Conservation (phyloP, 2,113 vertebrate genomes). For the Otocyon megalotis region DNA sequence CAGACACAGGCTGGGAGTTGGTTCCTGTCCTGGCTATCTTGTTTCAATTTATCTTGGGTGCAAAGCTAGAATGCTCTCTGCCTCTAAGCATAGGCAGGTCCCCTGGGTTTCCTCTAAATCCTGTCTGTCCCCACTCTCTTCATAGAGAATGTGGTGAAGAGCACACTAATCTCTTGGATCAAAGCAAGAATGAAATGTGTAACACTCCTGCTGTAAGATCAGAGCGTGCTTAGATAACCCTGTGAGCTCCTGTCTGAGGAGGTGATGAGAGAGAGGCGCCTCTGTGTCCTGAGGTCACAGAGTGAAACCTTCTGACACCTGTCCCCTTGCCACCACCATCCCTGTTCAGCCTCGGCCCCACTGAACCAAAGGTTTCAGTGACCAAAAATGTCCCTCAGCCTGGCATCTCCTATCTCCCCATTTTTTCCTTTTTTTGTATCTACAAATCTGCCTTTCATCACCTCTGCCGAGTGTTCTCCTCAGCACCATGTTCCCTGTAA, state of each 20-base stretch:
- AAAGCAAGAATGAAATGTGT: slow-evolving; percentile 24
- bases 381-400: background rate
- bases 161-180: slow-evolving; percentile 67
- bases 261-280: slow-evolving; percentile 28
- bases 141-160: background rate
- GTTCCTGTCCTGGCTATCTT: background rate
- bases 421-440: slow-evolving; percentile 28
- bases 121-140: slow-evolving; percentile 29
- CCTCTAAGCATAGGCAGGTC: background rate
- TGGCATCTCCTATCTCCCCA: background rate
- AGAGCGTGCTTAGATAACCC: slow-evolving; percentile 47
- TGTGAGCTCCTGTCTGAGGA: slow-evolving; percentile 35
- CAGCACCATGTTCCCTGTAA: background rate
- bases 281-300: slow-evolving; percentile 31
- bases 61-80: background rate
- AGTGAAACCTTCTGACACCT: slow-evolving; percentile 35
- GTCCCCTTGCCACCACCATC: background rate
- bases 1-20: background rate
- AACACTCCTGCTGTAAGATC: slow-evolving; percentile 1
- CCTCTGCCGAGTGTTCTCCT: background rate
- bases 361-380: slow-evolving; percentile 56
- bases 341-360: background rate
- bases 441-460: slow-evolving; percentile 64
- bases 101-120: background rate
- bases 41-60: slow-evolving; percentile 13